These are phyloP conservation scores for Epizoanthus illoricatus DNA, from an alignment of 92 coral and sea anemone genomes.

Conservation along the genomic window DNA sequence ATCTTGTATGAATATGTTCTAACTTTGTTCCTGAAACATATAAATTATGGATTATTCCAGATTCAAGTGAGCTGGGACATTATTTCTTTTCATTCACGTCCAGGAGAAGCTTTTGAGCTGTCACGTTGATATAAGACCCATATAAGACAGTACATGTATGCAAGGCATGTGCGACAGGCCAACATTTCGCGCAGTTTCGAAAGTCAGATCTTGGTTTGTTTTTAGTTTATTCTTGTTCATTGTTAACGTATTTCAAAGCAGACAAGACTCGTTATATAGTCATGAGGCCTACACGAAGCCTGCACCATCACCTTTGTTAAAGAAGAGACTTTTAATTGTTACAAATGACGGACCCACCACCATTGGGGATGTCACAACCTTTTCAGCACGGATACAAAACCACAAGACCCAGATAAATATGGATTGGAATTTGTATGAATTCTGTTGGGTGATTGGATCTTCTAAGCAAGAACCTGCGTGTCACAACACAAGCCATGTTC, in stretches of 20 bases:
- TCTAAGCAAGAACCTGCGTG: too few relatives aligned
- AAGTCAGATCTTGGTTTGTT: conserved; percentile 18
- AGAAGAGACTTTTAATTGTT: conserved; percentile 28
- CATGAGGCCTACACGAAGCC: background rate
- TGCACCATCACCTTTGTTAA: background rate
- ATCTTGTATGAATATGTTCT: too few relatives aligned
- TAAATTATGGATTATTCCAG: too few relatives aligned
- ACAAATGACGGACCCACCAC: conserved; percentile 44
- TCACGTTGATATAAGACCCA: background rate
- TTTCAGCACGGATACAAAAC: conserved; percentile 40
- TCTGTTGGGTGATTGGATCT: too few relatives aligned
- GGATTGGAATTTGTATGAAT: too few relatives aligned
- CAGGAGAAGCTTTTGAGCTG: conserved; percentile 3
- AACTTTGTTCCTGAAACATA: too few relatives aligned
- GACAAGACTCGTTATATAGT: background rate
- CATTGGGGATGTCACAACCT: conserved; percentile 52
- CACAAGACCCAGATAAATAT: background rate
- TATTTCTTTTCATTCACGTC: background rate
- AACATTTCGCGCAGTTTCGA: background rate
- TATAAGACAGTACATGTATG: too few relatives aligned
- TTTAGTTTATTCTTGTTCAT: conserved; percentile 29
- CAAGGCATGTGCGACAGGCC: background rate
- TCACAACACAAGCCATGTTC: too few relatives aligned
- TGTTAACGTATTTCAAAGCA: conserved; percentile 18
- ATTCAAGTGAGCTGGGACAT: too few relatives aligned